Conservation (phyloP, 1,140 invertebrate genomes). For the Bombus confusus region DNA sequence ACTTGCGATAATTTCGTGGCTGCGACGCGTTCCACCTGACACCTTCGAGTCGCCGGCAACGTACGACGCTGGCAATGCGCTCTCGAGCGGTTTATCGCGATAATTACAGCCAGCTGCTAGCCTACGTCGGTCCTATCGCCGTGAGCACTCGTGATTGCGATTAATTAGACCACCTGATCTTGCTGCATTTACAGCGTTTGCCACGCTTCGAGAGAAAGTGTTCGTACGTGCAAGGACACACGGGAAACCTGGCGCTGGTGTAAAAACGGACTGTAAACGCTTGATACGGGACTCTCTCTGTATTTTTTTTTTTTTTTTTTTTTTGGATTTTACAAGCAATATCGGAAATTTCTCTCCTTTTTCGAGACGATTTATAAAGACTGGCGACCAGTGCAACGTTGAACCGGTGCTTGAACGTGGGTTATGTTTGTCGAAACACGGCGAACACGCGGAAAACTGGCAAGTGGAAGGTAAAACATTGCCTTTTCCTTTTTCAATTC, state of each 20-base stretch:
- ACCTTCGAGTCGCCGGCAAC: not conserved
- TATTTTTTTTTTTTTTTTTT: not conserved
- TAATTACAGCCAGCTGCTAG: constrained; percentile 38
- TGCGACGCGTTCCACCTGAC: no score
- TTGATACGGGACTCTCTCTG: not conserved
- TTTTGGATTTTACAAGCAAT: not conserved
- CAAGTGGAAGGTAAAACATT: not conserved
- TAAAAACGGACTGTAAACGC: not conserved
- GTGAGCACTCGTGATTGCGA: constrained; percentile 42
- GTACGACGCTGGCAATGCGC: constrained; percentile 16
- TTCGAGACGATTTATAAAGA: not conserved
- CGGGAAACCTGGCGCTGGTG: not conserved
- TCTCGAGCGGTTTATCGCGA: constrained; percentile 60
- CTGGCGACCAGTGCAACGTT: no score
- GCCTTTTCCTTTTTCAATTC: not conserved
- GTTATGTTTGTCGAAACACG: constrained; percentile 14
- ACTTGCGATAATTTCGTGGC: not conserved
- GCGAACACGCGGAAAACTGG: not conserved
- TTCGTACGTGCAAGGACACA: not conserved
- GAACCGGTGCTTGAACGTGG: no score
- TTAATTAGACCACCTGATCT: constrained; percentile 52
- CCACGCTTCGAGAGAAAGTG: not conserved
- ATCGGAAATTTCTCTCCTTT: not conserved
- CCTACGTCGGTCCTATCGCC: not conserved
- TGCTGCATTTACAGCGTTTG: not conserved